Percentiles rank a stretch among this genome's conserved stretches.
These are phyloP conservation scores for Otolemur crassicaudatus DNA, from an alignment of 2,797 vertebrate genomes.

Conservation along the genomic window DNA sequence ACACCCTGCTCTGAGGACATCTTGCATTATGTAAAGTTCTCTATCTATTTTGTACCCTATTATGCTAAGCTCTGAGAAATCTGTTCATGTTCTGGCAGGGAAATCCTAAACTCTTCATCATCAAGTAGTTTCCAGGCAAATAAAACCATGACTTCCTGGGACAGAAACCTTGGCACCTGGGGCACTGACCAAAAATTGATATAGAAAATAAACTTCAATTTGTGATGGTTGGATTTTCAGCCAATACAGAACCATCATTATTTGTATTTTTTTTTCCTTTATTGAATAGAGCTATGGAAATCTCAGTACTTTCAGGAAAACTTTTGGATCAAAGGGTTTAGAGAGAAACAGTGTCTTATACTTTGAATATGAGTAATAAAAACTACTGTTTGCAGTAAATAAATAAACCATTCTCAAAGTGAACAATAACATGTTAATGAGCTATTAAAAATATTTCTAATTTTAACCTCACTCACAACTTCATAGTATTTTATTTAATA, in stretches of 20 bases:
- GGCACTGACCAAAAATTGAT: background rate
- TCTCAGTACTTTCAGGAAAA: background rate
- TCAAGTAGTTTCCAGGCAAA: constrained; percentile 17
- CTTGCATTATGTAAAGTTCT: background rate
- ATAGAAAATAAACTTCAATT: constrained; percentile 8
- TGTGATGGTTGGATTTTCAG: background rate
- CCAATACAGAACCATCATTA: background rate
- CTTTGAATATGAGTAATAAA: constrained; percentile 3
- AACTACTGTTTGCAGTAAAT: background rate
- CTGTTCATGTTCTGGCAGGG: background rate
- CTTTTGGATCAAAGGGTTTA: constrained; percentile 5
- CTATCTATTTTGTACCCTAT: background rate
- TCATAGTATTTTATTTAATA: background rate
- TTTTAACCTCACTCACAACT: background rate
- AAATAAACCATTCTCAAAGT: background rate
- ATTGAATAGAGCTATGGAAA: background rate
- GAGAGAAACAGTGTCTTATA: background rate
- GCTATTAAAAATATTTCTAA: constrained; percentile 15
- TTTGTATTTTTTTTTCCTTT: background rate
- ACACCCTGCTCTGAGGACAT: background rate
- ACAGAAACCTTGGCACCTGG: background rate
- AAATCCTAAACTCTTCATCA: constrained; percentile 18
- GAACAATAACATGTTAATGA: background rate
- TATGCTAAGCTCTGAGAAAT: constrained; percentile 35
- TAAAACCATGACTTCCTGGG: constrained; percentile 9